Evolutionary conservation across 2,888 invertebrate genomes (phyloP).

Genomic region (Cecidostiba fungosa): DNA sequence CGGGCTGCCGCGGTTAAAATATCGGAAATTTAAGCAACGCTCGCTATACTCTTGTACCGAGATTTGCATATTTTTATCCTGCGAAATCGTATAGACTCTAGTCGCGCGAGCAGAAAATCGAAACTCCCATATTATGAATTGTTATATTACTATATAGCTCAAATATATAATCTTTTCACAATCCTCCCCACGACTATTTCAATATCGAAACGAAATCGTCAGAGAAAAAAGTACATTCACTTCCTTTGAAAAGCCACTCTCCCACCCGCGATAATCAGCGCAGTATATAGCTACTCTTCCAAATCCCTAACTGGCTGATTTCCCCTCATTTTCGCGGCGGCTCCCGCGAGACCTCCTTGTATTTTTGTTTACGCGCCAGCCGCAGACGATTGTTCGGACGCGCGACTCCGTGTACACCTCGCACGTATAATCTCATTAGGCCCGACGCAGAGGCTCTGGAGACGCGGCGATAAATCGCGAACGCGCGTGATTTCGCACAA

Average conservation of each 20-base stretch:
- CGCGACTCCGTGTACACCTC: constrained; percentile 44
- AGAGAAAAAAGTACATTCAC: neutral
- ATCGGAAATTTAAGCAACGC: constrained; percentile 77
- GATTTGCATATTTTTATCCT: constrained; percentile 63
- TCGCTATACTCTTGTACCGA: constrained; percentile 50
- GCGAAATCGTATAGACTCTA: neutral
- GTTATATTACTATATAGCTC: neutral
- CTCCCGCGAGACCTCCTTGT: constrained; percentile 12
- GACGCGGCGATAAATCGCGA: constrained; percentile 42
- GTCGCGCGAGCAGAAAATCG: neutral
- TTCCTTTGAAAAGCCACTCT: constrained; percentile 9
- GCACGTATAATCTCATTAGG: constrained; percentile 54
- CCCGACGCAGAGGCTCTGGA: constrained; percentile 24
- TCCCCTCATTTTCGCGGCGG: neutral
- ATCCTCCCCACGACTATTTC: neutral
- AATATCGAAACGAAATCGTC: neutral
- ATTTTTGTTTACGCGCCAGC: neutral
- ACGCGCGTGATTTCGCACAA: constrained; percentile 38
- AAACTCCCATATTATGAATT: neutral
- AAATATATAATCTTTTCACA: neutral
- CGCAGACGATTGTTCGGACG: constrained; percentile 56
- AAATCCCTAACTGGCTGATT: constrained; percentile 19
- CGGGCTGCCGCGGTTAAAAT: constrained; percentile 77
- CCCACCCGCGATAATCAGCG: neutral
- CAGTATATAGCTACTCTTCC: neutral